Percentiles rank a stretch among this genome's conserved stretches.
Evolutionary conservation across 2,888 invertebrate species (phyloP).

Genomic region (Morpho achilles): DNA sequence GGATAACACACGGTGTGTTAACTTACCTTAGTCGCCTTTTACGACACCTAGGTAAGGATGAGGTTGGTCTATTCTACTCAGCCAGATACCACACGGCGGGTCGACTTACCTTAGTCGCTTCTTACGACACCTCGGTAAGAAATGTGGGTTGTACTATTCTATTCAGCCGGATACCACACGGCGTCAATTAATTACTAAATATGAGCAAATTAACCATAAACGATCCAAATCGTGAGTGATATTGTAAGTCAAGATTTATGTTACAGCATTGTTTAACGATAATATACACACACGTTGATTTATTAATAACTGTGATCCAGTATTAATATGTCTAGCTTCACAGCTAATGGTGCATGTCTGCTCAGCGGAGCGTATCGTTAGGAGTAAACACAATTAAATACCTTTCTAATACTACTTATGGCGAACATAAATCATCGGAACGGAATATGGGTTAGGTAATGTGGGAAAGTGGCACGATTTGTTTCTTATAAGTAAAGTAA

Average conservation of each 20-base stretch:
- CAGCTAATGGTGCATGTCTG: constrained; percentile 49
- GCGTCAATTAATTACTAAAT: constrained; percentile 8
- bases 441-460: constrained; percentile 1
- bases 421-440: constrained; percentile 7
- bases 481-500: not conserved
- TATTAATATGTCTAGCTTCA: constrained; percentile 51
- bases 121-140: too few relatives aligned
- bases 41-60: too few relatives aligned
- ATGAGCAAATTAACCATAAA: constrained; percentile 6
- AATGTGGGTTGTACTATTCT: too few relatives aligned
- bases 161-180: too few relatives aligned
- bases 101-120: too few relatives aligned
- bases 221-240: constrained; percentile 15
- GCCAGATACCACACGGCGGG: too few relatives aligned
- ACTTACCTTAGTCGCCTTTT: too few relatives aligned
- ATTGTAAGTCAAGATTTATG: constrained; percentile 13
- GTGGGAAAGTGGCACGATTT: not conserved
- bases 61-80: too few relatives aligned
- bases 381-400: constrained; percentile 17
- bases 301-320: constrained; percentile 57
- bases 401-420: constrained; percentile 8
- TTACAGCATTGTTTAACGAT: constrained; percentile 11
- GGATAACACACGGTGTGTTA: too few relatives aligned
- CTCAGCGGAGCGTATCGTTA: constrained; percentile 37
- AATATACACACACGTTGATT: constrained; percentile 42